Conservation (phyloP, 2,113 vertebrate species). For the Tupaia tana region DNA sequence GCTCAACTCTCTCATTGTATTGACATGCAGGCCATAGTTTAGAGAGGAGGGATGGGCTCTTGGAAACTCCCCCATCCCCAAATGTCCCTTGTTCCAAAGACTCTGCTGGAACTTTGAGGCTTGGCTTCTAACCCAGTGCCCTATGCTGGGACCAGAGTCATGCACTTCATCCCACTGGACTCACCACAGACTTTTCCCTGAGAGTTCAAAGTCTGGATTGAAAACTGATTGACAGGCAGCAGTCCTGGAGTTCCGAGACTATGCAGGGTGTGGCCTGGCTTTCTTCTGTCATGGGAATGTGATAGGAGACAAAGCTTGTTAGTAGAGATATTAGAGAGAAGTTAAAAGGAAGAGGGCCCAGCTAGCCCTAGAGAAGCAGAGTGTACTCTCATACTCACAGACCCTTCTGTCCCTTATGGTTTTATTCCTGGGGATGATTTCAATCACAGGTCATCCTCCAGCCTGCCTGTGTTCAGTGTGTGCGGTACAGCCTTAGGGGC, state of each 20-base stretch:
- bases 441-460: not conserved
- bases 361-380: not conserved
- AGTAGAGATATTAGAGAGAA: not conserved
- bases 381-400: rapidly evolving
- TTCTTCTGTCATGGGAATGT: not conserved
- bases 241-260: not conserved
- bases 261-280: not conserved
- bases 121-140: no score
- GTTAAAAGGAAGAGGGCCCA: not conserved
- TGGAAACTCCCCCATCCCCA: not conserved
- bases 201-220: not conserved
- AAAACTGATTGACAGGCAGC: not conserved
- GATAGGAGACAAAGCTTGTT: not conserved
- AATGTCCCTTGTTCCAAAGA: not conserved
- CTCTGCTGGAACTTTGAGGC: not conserved
- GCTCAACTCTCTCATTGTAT: not conserved
- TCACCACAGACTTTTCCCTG: not conserved
- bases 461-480: no score
- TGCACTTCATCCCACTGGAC: rapidly evolving
- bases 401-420: not conserved
- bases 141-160: not conserved
- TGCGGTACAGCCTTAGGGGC: no score
- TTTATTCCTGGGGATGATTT: not conserved
- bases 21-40: not conserved
- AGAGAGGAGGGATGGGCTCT: not conserved